These are phyloP conservation scores for Megatriorchis doriae DNA, from an alignment of 2,113 vertebrate species.

Conservation along the genomic window DNA sequence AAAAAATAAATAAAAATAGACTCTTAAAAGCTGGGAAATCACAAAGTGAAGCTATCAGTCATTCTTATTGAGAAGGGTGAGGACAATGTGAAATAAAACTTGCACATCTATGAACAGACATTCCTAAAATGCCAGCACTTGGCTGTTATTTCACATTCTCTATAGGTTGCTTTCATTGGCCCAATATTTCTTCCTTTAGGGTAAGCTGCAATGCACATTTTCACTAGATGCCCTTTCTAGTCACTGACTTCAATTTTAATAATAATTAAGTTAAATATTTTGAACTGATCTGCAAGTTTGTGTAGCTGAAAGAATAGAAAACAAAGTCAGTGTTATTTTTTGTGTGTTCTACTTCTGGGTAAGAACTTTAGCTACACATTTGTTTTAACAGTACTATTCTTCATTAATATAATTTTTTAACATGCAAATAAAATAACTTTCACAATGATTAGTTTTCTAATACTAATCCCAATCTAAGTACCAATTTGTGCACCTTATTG, in stretches of 20 bases:
- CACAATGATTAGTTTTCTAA: neutral
- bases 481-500: neutral
- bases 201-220: neutral
- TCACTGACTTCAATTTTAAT: neutral
- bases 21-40: constrained; percentile 68
- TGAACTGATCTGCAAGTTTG: neutral
- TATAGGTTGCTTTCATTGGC: neutral
- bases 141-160: constrained; percentile 2
- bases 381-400: neutral
- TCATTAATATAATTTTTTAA: neutral
- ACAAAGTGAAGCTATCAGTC: constrained; percentile 60
- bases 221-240: neutral
- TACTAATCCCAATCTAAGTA: neutral
- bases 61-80: constrained; percentile 61
- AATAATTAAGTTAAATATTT: constrained; percentile 13
- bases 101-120: constrained; percentile 42
- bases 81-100: constrained; percentile 67
- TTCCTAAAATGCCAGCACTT: constrained; percentile 31
- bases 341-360: neutral
- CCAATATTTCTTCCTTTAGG: constrained; percentile 35
- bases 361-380: neutral
- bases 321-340: neutral
- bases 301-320: neutral
- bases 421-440: neutral
- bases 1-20: constrained; percentile 77